Percentiles rank a stretch among this genome's conserved stretches.
phyloP scores from a whole-genome alignment of 2,113 vertebrate genomes.

The Coreoperca whiteheadi region DNA sequence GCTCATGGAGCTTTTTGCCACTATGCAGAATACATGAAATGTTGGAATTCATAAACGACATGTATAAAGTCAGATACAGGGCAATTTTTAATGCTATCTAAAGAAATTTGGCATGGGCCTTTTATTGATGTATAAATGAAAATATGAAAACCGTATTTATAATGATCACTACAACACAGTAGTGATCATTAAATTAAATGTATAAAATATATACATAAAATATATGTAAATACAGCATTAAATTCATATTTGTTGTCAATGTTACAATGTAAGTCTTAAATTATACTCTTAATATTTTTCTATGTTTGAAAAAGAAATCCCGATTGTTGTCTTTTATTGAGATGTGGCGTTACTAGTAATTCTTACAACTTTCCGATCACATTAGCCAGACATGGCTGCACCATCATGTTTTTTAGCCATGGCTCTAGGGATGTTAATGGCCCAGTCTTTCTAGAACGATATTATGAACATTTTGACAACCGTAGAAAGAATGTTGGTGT shows the following conservation, averaged over 20 bases:
- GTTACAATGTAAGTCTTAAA: background rate
- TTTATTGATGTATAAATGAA: conserved; percentile 7
- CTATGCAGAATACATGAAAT: conserved; percentile 16
- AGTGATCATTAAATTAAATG: too few species aligned
- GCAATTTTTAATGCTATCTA: background rate
- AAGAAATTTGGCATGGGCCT: background rate
- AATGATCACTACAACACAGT: background rate
- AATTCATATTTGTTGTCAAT: background rate
- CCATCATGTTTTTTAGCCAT: background rate
- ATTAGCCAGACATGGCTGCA: background rate
- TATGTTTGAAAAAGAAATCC: background rate
- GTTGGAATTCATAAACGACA: conserved; percentile 7
- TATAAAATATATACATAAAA: too few species aligned
- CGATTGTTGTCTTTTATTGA: background rate
- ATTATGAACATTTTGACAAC: background rate
- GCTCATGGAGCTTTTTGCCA: conserved; percentile 34
- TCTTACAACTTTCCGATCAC: background rate
- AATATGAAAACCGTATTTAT: background rate
- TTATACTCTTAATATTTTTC: background rate
- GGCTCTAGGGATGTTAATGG: background rate
- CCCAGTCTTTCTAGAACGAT: background rate
- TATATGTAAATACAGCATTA: background rate
- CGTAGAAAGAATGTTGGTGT: background rate
- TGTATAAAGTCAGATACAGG: background rate
- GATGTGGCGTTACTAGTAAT: background rate